Evolutionary conservation across 2,113 vertebrate genomes (phyloP).

Genomic region (Gila orcuttii): DNA sequence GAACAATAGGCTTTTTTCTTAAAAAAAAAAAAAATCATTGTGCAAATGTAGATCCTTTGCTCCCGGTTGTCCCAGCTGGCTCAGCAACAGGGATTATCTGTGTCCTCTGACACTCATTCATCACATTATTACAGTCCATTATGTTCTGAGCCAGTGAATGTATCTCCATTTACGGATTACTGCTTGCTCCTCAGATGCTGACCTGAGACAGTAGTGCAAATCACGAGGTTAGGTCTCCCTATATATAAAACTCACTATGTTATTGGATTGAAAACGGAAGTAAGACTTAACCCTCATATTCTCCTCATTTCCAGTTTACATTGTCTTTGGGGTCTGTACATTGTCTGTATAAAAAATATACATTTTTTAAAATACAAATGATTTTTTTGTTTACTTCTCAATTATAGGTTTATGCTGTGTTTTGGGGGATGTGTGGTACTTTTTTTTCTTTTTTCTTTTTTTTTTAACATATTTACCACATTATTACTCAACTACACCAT

Average conservation of each 20-base stretch:
- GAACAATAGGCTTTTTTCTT: neutral
- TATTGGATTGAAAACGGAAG: neutral
- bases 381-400: no score
- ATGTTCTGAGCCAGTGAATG: slow-evolving; percentile 25
- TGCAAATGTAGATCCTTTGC: neutral
- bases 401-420: no score
- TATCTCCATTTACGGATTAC: slow-evolving; percentile 47
- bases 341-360: no score
- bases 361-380: no score
- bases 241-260: slow-evolving; percentile 1
- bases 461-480: no score
- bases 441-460: no score
- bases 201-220: slow-evolving; percentile 6
- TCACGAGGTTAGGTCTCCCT: neutral
- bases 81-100: slow-evolving; percentile 16
- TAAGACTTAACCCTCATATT: no score
- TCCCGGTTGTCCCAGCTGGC: slow-evolving; percentile 12
- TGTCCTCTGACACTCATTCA: slow-evolving; percentile 17
- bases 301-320: no score
- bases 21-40: neutral
- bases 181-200: slow-evolving; percentile 18
- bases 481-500: no score
- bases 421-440: no score
- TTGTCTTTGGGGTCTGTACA: no score
- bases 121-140: slow-evolving; percentile 47